Base-by-base conservation (phyloP, 2,888 invertebrate genomes). In the Ferdinandea cuprea region DNA sequence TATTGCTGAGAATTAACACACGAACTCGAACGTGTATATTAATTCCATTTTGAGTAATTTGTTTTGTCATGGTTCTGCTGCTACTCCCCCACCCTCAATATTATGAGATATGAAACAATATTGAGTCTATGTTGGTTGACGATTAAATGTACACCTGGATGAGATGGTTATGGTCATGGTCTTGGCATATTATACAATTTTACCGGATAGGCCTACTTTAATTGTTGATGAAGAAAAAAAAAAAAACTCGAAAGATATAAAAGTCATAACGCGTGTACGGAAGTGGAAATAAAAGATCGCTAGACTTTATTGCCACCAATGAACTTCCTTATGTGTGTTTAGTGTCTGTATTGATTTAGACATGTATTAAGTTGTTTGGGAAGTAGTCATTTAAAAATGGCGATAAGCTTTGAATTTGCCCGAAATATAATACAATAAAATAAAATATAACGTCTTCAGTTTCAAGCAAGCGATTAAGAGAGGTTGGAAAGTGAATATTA, bases 131-230 rank as follows among this genome's bases (percentile, higher is more conserved):
- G 74, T 56, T 58, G 69, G 65, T 65, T 44, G 69, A 30, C 17
- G 40, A n/a, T n/a, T n/a, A 6, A 58, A 76, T 59, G 50, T 69
- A 76, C 80, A 80, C 69, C 80, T 80, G 80, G 76, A 76, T 52
- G 69, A 65, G 69, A 32, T 63, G 13, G 28, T 8, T 25, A 5
- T 25, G 25, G 2, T 25, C 25, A 3, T 3, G 2, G 25, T 25
- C 2, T 25, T 61, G 61, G 44, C 11, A n/a, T n/a, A n/a, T 28
- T n/a, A 63, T 30, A 61, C 63, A 54, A 15, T 8, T 54, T 50
- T 50, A 40, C 46, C 32, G 59, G 66, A 66, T 46, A 66, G 65
- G 37, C 59, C 58, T 54, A 66, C 59, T 68, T 46, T 61, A 54
- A 61, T 80, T 59, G 44, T 35, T 19, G n/a, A 44, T 15, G 35